These are phyloP conservation scores for Rhombomys opimus DNA, from an alignment of 2,113 vertebrate genomes.

Conservation along the genomic window DNA sequence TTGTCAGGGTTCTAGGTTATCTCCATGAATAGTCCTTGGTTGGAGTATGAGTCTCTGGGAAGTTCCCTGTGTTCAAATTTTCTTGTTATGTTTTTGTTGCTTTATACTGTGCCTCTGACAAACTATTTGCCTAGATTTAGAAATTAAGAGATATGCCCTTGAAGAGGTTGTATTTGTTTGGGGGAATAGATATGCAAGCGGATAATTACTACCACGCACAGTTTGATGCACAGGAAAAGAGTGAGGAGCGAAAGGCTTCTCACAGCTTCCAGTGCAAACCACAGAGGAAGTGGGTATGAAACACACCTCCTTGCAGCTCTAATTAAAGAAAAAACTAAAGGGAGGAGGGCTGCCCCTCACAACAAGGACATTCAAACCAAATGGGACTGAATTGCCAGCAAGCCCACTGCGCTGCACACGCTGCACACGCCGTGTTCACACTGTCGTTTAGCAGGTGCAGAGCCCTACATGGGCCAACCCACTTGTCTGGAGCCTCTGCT, in stretches of 20 bases:
- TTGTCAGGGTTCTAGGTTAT: no score
- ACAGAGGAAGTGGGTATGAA: neutral
- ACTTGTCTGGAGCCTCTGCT: neutral
- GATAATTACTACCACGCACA: constrained; percentile 22
- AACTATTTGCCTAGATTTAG: neutral
- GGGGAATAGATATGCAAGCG: constrained; percentile 24
- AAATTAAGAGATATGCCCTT: neutral
- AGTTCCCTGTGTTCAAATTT: no score
- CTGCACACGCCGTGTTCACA: no score
- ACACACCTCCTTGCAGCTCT: neutral
- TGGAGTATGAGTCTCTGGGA: no score
- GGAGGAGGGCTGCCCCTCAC: neutral
- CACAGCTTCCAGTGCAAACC: constrained; percentile 1
- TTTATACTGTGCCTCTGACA: neutral
- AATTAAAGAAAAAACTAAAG: constrained; percentile 12
- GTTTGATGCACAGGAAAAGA: constrained; percentile 8
- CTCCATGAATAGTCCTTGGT: no score
- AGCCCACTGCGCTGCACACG: neutral
- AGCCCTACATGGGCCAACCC: neutral
- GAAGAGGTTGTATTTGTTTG: neutral
- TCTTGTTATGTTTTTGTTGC: no score
- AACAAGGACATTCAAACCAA: neutral
- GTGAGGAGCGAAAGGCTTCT: constrained; percentile 39
- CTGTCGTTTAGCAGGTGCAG: neutral
- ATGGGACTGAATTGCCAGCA: neutral